Evolutionary conservation across 2,113 vertebrate genomes (phyloP), one percentile per base, ranked within the genome.

Genomic region (Apodemus sylvaticus): DNA sequence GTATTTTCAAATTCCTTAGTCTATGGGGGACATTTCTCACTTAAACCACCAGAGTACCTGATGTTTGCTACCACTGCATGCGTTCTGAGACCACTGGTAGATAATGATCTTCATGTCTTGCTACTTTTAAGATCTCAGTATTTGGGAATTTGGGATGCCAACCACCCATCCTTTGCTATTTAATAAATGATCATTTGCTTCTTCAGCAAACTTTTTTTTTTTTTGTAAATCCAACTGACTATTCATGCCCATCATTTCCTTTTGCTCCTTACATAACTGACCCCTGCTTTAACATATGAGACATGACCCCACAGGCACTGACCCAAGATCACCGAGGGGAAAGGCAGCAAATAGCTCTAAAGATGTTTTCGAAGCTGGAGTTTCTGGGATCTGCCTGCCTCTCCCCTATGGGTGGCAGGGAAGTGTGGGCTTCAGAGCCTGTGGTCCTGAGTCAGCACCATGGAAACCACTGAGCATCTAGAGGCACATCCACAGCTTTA

Each of bases 151-250:
- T 93, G 66, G 90, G 48, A 68, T 79, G 42, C 64, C 62, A 39
- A 90, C 22, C 39, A 55, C 36, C 12, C 1, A 11, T 39, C 71
- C 31, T 36, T 94, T 0, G 82, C 77, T 53, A 26, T 78, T 71
- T 81, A 90, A 45, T 89, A 77, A 64, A 64, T 58, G 48, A n/a
- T 55, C 31, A 12, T 4, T 60, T 76, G 19, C 34, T 92, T 78
- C n/a, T 95, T 95, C n/a, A 89, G 53, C 26, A 39, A 78, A 22
- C 42, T n/a, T 89, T 91, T 3, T 94, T 86, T 82, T 62, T 45
- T n/a, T n/a, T n/a, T n/a, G 22, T 89, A 73, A 96, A 83, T 42
- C 7, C 19, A 77, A 7, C 34, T 20, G 53, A 62, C 4, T 94
- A 58, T 91, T 51, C 53, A 5, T 39, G 39, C 58, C 48, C 36